Conservation (phyloP, 2,888 invertebrate species). For the Charanyca ferruginea region DNA sequence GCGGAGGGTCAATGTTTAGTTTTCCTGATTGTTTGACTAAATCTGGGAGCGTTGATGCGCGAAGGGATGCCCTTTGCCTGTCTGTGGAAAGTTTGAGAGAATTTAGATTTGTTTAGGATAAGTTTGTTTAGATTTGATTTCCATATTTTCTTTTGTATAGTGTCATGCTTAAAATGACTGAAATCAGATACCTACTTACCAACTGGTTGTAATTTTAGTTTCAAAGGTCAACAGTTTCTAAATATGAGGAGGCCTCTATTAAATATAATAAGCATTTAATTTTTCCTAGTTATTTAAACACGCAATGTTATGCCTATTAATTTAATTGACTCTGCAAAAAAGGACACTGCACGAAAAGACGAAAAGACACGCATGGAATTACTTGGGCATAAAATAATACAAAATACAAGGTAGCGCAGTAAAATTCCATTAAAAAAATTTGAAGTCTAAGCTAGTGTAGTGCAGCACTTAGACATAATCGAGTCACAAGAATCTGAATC, state of each 20-base stretch:
- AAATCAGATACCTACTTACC: neutral
- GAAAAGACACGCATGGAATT: conserved; percentile 12
- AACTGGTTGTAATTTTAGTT: neutral
- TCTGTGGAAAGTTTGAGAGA: neutral
- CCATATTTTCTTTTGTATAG: neutral
- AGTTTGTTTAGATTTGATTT: conserved; percentile 3
- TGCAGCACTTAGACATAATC: conserved; percentile 11
- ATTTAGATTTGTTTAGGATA: conserved; percentile 3
- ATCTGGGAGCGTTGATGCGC: conserved; percentile 5
- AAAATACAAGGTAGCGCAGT: neutral
- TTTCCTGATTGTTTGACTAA: conserved; percentile 36
- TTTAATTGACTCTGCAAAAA: conserved; percentile 31
- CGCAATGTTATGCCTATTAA: conserved; percentile 37
- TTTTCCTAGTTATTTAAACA: conserved; percentile 32
- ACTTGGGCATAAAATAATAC: neutral
- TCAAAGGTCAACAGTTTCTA: conserved; percentile 35
- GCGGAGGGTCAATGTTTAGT: conserved; percentile 28
- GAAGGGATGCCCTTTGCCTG: neutral
- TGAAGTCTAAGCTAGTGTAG: conserved; percentile 2
- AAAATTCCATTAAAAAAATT: conserved; percentile 13
- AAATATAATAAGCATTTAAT: conserved; percentile 27
- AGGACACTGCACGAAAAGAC: conserved; percentile 14
- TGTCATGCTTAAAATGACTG: neutral
- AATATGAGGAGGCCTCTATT: conserved; percentile 17
- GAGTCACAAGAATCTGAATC: conserved; percentile 30